Conservation (phyloP, 2,113 vertebrate species). For the Gyps fulvus region DNA sequence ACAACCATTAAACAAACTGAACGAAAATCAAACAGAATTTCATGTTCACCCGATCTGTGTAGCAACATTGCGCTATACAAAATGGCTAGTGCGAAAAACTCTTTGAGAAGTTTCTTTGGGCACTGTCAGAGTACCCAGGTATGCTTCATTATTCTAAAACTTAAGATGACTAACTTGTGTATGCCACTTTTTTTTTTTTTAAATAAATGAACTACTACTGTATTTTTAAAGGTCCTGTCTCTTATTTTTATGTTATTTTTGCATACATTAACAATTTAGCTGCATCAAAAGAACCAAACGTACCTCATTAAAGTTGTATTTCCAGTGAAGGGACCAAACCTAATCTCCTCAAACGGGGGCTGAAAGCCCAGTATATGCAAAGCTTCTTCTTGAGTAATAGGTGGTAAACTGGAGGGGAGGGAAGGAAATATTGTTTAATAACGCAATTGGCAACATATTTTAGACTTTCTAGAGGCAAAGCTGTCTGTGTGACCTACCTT, state of each 20-base stretch:
- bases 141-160: not conserved
- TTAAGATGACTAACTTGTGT: not conserved
- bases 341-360: slow-evolving; percentile 97
- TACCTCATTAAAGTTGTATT: slow-evolving; percentile 98
- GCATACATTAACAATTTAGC: not conserved
- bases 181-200: not conserved
- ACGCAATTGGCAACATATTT: not conserved
- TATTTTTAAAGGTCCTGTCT: not conserved
- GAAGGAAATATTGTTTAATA: not conserved
- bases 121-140: not conserved
- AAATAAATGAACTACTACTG: not conserved
- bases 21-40: not conserved
- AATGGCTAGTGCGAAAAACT: not conserved
- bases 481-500: slow-evolving; percentile 72
- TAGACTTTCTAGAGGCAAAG: not conserved
- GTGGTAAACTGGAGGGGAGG: slow-evolving; percentile 79
- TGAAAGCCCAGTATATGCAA: slow-evolving; percentile 95
- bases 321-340: slow-evolving; percentile 98
- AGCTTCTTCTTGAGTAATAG: slow-evolving; percentile 96
- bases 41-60: not conserved
- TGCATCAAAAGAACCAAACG: not conserved
- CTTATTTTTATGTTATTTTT: not conserved
- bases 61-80: not conserved
- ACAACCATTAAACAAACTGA: not conserved
- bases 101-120: not conserved